Evolutionary conservation across 2,888 invertebrate species (phyloP), one percentile per base, ranked within the genome.

Genomic region (Thalpophila matura): DNA sequence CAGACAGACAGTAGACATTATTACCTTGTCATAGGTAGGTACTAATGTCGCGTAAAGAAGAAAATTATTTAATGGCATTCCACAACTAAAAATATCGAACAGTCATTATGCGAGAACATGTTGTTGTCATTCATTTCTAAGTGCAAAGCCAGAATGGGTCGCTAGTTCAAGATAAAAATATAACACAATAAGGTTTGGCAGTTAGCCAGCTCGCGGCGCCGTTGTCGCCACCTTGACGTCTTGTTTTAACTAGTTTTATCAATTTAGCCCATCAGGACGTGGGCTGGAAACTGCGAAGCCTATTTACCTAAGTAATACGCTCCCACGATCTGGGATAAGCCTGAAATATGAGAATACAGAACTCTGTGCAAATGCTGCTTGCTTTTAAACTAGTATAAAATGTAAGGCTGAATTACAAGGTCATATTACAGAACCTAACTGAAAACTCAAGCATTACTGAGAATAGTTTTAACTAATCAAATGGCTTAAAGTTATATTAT

Each of bases 231-330:
- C 73, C 65, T 72, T 71, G 69, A 75, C 56, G 65, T 69, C 65
- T 76, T 73, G 77, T 72, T 71, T 74, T 73, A 77, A 78, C 74
- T 78, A 71, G 71, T 80, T 77, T 83, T 84, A 84, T 81, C 82
- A 69, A 79, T 75, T 59, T 78, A 81, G 79, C 74, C 50, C 79
- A 82, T 81, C 82, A 65, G 57, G 58, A 51, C 54, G 50, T 54
- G 18, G 58, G 40, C 63, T 64, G 58, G 57, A 50, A 68, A 65
- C 68, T 73, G 62, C 55, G 45, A 71, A 65, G 47, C 56, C 51
- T 64, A 65, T 73, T 76, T 65, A 65, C 47, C 26, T 53, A 76
- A 70, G 50, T 75, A 63, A 69, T 74, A 47, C 42, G 46, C 46
- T 54, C 14, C 37, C 26, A 42, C 20, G 22, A 58, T 42, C 46